Conservation (phyloP, 2,888 invertebrate genomes). For the Mayetiola destructor region DNA sequence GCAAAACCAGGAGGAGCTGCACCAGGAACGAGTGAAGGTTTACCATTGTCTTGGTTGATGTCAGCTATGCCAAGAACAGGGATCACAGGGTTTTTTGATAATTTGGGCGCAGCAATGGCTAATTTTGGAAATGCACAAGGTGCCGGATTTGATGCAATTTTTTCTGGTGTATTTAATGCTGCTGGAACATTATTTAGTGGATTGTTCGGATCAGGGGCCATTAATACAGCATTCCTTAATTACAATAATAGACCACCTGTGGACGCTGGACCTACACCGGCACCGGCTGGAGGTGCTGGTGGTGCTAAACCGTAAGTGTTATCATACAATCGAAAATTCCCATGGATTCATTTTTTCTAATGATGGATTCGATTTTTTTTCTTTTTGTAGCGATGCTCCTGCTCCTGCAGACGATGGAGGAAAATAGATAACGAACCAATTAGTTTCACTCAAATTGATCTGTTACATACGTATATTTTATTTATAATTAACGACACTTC, state of each 20-base stretch:
- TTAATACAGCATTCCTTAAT: neutral
- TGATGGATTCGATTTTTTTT: too few relatives aligned
- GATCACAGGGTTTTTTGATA: neutral
- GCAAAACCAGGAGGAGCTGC: neutral
- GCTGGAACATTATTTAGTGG: neutral
- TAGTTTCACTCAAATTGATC: too few relatives aligned
- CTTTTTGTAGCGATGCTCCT: too few relatives aligned
- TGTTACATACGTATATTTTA: too few relatives aligned
- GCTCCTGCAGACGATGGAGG: neutral
- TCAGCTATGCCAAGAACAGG: neutral
- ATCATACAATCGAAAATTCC: too few relatives aligned
- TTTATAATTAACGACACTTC: too few relatives aligned
- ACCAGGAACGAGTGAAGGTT: neutral
- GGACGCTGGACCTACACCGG: neutral
- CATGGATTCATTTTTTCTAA: too few relatives aligned
- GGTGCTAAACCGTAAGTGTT: too few relatives aligned
- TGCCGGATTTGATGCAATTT: neutral
- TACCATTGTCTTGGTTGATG: neutral
- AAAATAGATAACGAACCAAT: neutral
- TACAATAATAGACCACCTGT: neutral
- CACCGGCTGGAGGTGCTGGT: neutral
- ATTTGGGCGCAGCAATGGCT: neutral
- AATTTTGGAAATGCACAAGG: conserved; percentile 4
- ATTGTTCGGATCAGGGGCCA: neutral
- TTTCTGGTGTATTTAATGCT: neutral